Conservation (phyloP, 2,888 invertebrate genomes). For the Platycheirus rosarum region DNA sequence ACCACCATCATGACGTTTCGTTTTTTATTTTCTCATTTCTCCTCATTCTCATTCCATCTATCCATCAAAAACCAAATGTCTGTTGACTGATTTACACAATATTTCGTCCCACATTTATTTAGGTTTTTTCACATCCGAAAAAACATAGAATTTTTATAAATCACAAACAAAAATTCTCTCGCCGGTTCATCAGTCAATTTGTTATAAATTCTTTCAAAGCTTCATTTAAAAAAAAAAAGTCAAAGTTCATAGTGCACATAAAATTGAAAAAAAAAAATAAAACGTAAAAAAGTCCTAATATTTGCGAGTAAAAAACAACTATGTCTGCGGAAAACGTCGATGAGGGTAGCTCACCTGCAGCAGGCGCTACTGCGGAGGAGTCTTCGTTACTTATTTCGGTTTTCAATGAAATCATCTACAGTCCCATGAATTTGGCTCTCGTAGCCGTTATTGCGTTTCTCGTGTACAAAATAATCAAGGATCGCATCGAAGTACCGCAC, state of each 20-base stretch:
- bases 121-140: slow-evolving; percentile 29
- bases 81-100: slow-evolving; percentile 68
- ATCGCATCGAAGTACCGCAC: slow-evolving; percentile 82
- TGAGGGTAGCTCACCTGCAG: slow-evolving; percentile 26
- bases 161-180: slow-evolving; percentile 4
- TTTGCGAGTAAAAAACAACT: slow-evolving; percentile 7
- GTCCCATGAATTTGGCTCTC: slow-evolving; percentile 88
- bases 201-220: no score
- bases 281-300: slow-evolving; percentile 9
- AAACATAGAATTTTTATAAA: slow-evolving; percentile 33
- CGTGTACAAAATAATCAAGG: slow-evolving; percentile 89
- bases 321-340: slow-evolving; percentile 63
- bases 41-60: slow-evolving; percentile 60
- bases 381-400: slow-evolving; percentile 77
- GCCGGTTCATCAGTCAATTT: slow-evolving; percentile 29
- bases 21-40: slow-evolving; percentile 9
- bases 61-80: no score
- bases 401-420: slow-evolving; percentile 86
- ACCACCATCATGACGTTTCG: slow-evolving; percentile 69
- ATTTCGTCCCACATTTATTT: slow-evolving; percentile 47
- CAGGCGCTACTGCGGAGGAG: slow-evolving; percentile 48
- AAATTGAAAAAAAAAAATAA: slow-evolving; percentile 6
- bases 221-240: slow-evolving; percentile 36
- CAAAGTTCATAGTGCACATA: slow-evolving; percentile 56
- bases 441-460: slow-evolving; percentile 88